Base-by-base conservation (phyloP, 2,113 vertebrate species). In the Rhynchopsitta pachyrhyncha region DNA sequence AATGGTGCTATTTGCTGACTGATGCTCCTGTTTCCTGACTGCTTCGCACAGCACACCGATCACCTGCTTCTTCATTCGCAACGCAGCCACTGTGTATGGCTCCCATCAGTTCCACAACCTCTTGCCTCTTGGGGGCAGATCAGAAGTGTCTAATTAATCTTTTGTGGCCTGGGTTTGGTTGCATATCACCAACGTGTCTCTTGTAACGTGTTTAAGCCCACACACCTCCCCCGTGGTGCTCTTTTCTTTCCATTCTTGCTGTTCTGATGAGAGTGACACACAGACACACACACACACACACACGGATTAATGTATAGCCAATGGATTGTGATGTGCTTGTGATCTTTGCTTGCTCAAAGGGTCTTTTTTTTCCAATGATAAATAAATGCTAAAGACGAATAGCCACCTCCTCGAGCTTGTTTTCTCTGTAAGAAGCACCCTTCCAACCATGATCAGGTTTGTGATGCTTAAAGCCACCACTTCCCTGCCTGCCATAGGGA, bases 281-380 rank as follows among this genome's bases (percentile, higher is more conserved):
- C 50, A 97, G 13, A 62, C 15, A 57, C 15, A 60, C 13, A 24
- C 18, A 52, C 31, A 52, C 70, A 84, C 79, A 83, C 77, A 69
- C 77, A 77, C 24, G 86, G 91, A 97, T 98, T 98, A 97, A 97
- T 99, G 98, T 99, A 97, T 98, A 97, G 98, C 98, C 98, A 98
- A 97, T 98, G 98, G 98, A 98, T 98, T 99, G 99, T 99, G 98
- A 99, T 95, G 98, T 99, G 98, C 97, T 99, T 99, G 98, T 99
- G 98, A 98, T 98, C 98, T 98, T 98, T 99, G 99, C 99, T 99
- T 99, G 99, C 98, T 99, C 97, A 97, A 98, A 98, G 96, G 92
- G 91, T n/a, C 39, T 22, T 76, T 70, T 95, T 63, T 96, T 95
- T 88, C 91, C 98, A 98, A 98, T 98, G 97, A 98, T 97, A 98